Conservation (phyloP, 53 echinoderm and acorn worm genomes). For the Apostichopus leukothele region DNA sequence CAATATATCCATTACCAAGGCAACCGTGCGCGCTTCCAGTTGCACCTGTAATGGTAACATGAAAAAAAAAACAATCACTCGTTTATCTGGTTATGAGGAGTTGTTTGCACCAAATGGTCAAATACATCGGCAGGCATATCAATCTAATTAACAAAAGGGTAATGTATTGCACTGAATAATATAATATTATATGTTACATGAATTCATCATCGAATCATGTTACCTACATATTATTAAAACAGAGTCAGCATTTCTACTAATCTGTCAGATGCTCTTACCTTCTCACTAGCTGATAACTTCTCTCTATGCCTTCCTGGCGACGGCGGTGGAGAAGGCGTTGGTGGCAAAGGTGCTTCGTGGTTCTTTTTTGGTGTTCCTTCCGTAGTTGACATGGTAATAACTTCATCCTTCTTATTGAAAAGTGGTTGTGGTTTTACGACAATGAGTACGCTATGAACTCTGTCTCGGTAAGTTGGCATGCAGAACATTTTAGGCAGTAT, state of each 20-base stretch:
- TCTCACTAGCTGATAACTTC: not conserved
- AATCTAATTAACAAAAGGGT: no score
- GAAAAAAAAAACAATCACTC: no score
- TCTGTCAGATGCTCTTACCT: not conserved
- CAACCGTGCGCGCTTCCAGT: conserved; percentile 7
- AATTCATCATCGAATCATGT: no score
- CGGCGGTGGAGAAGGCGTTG: not conserved
- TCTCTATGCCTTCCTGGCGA: not conserved
- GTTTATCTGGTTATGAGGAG: no score
- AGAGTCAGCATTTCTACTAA: no score
- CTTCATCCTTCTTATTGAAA: not conserved
- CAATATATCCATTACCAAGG: conserved; percentile 12
- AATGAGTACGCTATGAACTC: not conserved
- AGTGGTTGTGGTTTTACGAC: not conserved
- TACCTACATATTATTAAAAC: no score
- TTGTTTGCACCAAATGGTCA: no score
- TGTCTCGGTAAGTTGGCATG: conserved; percentile 4
- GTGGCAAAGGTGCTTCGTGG: not conserved
- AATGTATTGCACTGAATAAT: no score
- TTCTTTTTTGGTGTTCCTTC: not conserved
- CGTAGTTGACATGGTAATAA: not conserved
- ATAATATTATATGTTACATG: no score
- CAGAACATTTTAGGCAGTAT: not conserved
- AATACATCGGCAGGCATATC: no score
- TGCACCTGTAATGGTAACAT: not conserved